A percentile compares a stretch with the other conserved stretches of the same genome.
Conservation (phyloP, 2,113 vertebrate genomes). For the Protobothrops mucrosquamatus region DNA sequence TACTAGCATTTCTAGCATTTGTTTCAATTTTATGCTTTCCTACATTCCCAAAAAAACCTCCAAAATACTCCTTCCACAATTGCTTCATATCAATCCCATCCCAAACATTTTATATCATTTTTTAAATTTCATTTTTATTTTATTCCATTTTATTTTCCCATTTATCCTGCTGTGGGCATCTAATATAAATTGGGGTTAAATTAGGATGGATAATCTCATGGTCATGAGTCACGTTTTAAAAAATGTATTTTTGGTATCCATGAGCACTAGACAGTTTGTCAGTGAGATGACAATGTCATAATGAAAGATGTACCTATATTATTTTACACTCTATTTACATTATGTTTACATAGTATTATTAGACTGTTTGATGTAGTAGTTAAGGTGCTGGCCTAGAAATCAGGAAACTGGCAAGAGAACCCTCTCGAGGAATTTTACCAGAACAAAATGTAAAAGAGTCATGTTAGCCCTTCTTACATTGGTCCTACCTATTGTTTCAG, state of each 20-base stretch:
- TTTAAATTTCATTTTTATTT: neutral
- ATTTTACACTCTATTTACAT: neutral
- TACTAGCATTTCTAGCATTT: neutral
- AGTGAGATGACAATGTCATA: neutral
- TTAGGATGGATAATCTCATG: neutral
- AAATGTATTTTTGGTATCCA: neutral
- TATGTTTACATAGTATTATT: neutral
- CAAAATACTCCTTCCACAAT: neutral
- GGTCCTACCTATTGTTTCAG: neutral
- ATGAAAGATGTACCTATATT: neutral
- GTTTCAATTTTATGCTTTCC: neutral
- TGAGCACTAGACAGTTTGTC: neutral
- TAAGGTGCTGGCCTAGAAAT: neutral
- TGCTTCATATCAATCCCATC: neutral
- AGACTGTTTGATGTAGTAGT: neutral
- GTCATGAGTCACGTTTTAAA: neutral
- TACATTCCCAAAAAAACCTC: neutral
- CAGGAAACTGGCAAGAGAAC: neutral
- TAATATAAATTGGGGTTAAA: neutral
- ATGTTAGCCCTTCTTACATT: neutral
- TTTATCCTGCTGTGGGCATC: neutral
- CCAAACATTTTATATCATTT: neutral
- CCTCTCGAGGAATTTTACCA: neutral
- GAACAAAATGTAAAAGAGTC: neutral
- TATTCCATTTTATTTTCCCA: neutral